These are phyloP conservation scores for Flabesymbios commensalis DNA, from an alignment of 2,888 invertebrate species.

Conservation along the genomic window DNA sequence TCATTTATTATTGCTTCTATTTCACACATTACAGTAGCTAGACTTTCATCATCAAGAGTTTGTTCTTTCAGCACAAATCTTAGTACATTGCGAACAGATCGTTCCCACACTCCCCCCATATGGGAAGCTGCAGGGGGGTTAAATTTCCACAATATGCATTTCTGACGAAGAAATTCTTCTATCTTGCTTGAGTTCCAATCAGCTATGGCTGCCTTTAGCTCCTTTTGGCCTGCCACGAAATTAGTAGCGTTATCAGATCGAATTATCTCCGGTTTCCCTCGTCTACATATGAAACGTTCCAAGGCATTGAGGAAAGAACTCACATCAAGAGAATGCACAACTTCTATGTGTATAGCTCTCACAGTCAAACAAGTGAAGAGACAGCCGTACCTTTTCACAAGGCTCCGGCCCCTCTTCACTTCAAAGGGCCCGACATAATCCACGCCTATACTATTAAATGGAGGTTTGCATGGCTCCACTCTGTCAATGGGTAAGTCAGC, in stretches of 20 bases:
- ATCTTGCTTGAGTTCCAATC: conserved; percentile 9
- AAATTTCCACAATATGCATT: conserved; percentile 18
- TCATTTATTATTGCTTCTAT: conserved; percentile 2
- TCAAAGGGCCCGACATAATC: conserved; percentile 13
- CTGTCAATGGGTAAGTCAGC: not conserved
- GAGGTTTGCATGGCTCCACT: conserved; percentile 3
- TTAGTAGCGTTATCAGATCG: conserved; percentile 22
- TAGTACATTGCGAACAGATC: conserved; percentile 20
- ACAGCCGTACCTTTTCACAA: conserved; percentile 7
- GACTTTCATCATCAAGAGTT: not conserved
- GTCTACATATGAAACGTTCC: conserved; percentile 3
- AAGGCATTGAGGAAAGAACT: conserved; percentile 14
- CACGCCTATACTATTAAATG: conserved; percentile 15
- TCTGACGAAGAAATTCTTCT: not conserved
- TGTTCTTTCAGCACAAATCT: not conserved
- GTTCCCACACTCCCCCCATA: conserved; percentile 26
- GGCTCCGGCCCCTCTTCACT: not conserved
- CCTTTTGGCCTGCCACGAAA: conserved; percentile 16
- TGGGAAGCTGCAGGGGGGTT: conserved; percentile 22
- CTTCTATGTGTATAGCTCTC: conserved; percentile 8
- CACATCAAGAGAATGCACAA: not conserved
- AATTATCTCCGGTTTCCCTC: too few species aligned
- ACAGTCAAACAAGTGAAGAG: conserved; percentile 7
- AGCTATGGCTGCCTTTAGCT: conserved; percentile 6
- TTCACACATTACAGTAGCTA: not conserved